A percentile compares a stretch with the other conserved stretches of the same genome.
phyloP scores from a whole-genome alignment of 1,140 invertebrate genomes.

The Pemphigus obesinymphae region DNA sequence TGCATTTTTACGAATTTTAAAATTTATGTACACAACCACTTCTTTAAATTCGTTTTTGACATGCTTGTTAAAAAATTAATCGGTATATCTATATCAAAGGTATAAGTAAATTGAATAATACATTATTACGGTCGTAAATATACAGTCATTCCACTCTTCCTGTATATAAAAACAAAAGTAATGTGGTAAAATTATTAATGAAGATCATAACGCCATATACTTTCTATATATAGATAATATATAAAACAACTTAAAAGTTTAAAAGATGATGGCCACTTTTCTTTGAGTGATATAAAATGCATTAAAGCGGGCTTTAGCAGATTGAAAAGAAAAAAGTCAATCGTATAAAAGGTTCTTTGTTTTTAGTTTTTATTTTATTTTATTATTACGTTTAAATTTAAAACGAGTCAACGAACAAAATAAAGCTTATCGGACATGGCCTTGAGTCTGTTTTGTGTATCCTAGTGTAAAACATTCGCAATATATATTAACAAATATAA shows the following conservation, averaged over 20 bases:
- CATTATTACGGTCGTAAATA: neutral
- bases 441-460: no score
- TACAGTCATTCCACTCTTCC: neutral
- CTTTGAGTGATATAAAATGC: conserved; percentile 19
- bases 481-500: no score
- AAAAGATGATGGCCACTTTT: neutral
- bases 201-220: neutral
- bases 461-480: no score
- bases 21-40: neutral
- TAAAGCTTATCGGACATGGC: no score
- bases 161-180: neutral
- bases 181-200: neutral
- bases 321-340: conserved; percentile 1
- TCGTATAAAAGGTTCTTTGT: neutral
- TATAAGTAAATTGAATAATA: neutral
- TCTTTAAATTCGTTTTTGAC: neutral
- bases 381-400: conserved; percentile 18
- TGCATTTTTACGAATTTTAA: neutral
- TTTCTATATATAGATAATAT: no score
- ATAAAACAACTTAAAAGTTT: conserved; percentile 23
- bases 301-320: conserved; percentile 2
- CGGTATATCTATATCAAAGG: neutral
- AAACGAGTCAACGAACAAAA: neutral
- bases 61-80: neutral
- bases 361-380: neutral